Evolutionary conservation across 2,113 vertebrate genomes (phyloP).

Genomic region (Paramisgurnus dabryanus): DNA sequence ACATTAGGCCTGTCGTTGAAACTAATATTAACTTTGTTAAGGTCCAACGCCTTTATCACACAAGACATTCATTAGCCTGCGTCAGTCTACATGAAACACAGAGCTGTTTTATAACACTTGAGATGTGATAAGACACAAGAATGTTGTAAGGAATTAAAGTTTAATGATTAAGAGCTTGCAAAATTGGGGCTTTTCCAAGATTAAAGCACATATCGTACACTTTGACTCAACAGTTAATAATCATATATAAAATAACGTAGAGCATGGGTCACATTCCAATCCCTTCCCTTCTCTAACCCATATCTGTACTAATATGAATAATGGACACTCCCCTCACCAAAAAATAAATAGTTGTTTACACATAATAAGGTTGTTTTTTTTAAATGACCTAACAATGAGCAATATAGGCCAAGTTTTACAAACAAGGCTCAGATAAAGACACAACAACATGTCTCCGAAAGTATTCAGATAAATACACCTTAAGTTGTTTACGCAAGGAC

Average conservation of each 20-base stretch:
- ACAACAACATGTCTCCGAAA: too few relatives aligned
- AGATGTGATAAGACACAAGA: neutral
- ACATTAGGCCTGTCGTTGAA: neutral
- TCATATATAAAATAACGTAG: neutral
- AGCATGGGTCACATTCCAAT: too few relatives aligned
- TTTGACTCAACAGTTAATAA: neutral
- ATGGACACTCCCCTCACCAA: too few relatives aligned
- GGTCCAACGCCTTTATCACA: conserved; percentile 45
- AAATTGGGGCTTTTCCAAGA: neutral
- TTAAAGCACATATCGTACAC: neutral
- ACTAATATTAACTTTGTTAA: neutral
- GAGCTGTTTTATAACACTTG: conserved; percentile 54
- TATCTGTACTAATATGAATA: too few relatives aligned
- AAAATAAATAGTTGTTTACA: too few relatives aligned
- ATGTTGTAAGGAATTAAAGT: neutral
- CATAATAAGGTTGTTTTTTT: too few relatives aligned
- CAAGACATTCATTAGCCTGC: conserved; percentile 46
- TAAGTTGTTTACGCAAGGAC: too few relatives aligned
- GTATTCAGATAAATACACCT: too few relatives aligned
- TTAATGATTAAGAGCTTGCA: conserved; percentile 36
- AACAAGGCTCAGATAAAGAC: too few relatives aligned
- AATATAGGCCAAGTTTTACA: too few relatives aligned
- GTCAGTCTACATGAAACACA: conserved; percentile 56
- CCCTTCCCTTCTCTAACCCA: too few relatives aligned
- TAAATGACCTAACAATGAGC: too few relatives aligned